Conservation (phyloP, 2,797 vertebrate species). For the Nyctalus aviator region DNA sequence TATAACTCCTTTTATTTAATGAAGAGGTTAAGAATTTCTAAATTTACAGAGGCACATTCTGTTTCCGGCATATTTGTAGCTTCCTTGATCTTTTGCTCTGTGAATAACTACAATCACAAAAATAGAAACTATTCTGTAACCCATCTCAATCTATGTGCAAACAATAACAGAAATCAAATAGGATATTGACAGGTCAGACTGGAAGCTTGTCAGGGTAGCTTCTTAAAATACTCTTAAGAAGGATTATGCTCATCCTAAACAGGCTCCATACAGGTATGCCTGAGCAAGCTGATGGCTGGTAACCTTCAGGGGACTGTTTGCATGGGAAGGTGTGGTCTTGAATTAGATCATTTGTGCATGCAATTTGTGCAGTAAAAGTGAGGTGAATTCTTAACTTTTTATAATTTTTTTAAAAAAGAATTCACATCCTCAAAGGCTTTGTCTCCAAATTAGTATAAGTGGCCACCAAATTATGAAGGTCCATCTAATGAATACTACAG, state of each 20-base stretch:
- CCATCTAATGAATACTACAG: neutral
- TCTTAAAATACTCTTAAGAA: neutral
- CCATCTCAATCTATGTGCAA: neutral
- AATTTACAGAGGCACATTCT: neutral
- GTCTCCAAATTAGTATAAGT: neutral
- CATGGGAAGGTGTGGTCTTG: neutral
- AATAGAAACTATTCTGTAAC: neutral
- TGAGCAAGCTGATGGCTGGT: neutral
- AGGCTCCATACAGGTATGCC: neutral
- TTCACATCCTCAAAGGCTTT: neutral
- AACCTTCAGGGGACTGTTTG: neutral
- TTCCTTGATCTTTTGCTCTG: neutral
- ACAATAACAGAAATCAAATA: neutral
- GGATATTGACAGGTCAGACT: neutral
- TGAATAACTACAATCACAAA: neutral
- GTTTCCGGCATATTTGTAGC: neutral
- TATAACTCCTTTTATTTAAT: neutral
- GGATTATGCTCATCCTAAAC: neutral
- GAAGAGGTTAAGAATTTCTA: neutral
- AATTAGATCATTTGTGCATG: neutral
- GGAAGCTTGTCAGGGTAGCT: neutral
- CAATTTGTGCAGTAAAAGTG: neutral
- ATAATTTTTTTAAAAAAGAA: neutral
- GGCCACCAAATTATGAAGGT: neutral
- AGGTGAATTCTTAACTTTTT: conserved; percentile 24